Percentiles rank a stretch among this genome's conserved stretches.
These are phyloP conservation scores for Symphodus melops DNA, from an alignment of 2,113 vertebrate species.

Conservation along the genomic window DNA sequence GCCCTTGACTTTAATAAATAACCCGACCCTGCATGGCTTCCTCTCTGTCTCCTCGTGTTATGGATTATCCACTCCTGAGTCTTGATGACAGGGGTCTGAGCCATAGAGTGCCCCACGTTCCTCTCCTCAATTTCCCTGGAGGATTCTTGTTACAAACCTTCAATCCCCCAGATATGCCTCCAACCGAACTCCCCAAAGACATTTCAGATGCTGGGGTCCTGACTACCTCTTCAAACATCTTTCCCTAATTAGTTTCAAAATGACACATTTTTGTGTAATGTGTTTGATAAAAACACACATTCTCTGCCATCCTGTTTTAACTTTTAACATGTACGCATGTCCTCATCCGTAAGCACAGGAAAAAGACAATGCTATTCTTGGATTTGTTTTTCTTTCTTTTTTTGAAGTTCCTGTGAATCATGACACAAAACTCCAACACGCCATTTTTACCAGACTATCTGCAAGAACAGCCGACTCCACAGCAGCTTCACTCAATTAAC, in stretches of 20 bases:
- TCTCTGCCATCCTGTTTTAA: too few species aligned
- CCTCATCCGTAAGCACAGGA: not conserved
- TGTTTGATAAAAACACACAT: too few species aligned
- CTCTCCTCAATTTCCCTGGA: not conserved
- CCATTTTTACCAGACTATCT: not conserved
- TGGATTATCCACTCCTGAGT: slow-evolving; percentile 25
- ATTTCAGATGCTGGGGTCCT: not conserved
- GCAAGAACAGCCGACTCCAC: slow-evolving; percentile 26
- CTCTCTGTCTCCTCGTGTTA: slow-evolving; percentile 15
- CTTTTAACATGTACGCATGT: not conserved
- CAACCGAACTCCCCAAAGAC: not conserved
- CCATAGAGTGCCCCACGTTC: slow-evolving; percentile 17
- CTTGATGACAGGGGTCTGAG: slow-evolving; percentile 4
- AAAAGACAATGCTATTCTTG: not conserved
- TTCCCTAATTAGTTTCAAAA: slow-evolving; percentile 19
- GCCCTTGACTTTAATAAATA: slow-evolving; percentile 35
- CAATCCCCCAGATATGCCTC: not conserved
- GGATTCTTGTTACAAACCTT: slow-evolving; percentile 16
- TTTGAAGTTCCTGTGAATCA: slow-evolving; percentile 7
- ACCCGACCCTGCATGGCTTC: not conserved
- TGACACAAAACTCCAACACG: slow-evolving; percentile 3
- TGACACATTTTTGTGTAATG: too few species aligned
- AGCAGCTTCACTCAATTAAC: slow-evolving; percentile 54
- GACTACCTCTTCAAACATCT: not conserved
- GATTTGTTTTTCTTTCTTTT: too few species aligned